A percentile compares a stretch with the other conserved stretches of the same genome.
phyloP scores from a whole-genome alignment of 2,797 vertebrate species.

The Chelmon rostratus region DNA sequence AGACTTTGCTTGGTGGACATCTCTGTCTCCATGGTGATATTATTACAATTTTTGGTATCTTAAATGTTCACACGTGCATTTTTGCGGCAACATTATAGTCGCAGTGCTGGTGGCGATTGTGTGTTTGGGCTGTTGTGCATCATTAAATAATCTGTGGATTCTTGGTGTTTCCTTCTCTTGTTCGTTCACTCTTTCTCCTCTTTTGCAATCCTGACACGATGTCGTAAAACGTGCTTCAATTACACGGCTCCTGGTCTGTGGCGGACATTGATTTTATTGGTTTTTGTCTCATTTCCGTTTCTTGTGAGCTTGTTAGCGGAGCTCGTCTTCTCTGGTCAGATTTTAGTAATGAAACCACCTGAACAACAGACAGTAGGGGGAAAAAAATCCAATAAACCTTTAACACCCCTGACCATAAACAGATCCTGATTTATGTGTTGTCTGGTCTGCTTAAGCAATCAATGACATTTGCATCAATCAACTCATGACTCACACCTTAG shows the following conservation, averaged over 20 bases:
- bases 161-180: not conserved
- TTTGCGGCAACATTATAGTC: not conserved
- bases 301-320: too few species aligned
- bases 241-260: not conserved
- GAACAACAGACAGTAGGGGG: not conserved
- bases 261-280: not conserved
- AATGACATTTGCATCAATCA: slow-evolving; percentile 34
- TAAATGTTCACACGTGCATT: not conserved
- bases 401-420: not conserved
- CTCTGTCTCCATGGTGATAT: not conserved
- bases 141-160: not conserved
- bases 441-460: slow-evolving; percentile 7
- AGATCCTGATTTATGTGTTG: slow-evolving; percentile 12
- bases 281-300: not conserved
- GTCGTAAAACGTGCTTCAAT: not conserved
- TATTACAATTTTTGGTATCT: not conserved
- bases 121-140: not conserved
- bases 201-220: not conserved
- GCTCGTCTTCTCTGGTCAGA: not conserved
- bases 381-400: slow-evolving; percentile 11
- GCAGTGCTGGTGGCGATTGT: not conserved
- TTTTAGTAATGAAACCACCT: not conserved
- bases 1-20: not conserved
- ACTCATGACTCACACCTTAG: slow-evolving; percentile 30
- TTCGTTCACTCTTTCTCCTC: not conserved